These are phyloP conservation scores for Nesoenas mayeri DNA, from an alignment of 2,113 vertebrate genomes.

Conservation along the genomic window DNA sequence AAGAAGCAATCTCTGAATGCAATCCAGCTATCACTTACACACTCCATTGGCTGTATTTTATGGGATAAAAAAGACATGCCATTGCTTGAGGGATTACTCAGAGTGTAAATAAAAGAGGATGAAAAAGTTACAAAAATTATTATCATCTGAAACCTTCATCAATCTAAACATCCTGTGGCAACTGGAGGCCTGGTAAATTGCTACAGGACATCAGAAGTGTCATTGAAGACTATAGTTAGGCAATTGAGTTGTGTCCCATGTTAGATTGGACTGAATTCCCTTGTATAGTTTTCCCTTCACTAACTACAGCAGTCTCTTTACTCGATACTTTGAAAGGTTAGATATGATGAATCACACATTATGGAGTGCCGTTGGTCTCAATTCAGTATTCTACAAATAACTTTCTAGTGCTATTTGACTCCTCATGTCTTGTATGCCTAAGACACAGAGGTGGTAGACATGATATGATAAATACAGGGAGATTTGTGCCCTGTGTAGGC, in stretches of 20 bases:
- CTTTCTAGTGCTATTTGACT: background rate
- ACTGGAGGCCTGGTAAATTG: background rate
- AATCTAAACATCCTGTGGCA: background rate
- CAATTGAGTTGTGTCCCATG: background rate
- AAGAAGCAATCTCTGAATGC: no score
- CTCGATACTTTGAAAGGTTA: background rate
- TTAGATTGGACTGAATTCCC: background rate
- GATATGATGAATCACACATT: background rate
- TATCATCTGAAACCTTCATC: background rate
- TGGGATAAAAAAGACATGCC: no score
- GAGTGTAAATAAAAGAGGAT: background rate
- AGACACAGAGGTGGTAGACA: background rate
- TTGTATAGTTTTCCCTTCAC: background rate
- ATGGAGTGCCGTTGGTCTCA: background rate
- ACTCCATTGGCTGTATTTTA: background rate
- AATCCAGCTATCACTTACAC: no score
- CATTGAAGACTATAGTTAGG: background rate
- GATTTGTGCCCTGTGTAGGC: background rate
- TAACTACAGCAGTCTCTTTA: background rate
- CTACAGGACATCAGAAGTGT: background rate
- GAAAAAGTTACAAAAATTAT: background rate
- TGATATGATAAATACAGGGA: background rate
- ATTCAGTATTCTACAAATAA: background rate
- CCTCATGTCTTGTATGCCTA: background rate
- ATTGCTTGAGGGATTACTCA: no score